phyloP scores from a whole-genome alignment of 1,140 invertebrate genomes.

The Penaeus vannamei region DNA sequence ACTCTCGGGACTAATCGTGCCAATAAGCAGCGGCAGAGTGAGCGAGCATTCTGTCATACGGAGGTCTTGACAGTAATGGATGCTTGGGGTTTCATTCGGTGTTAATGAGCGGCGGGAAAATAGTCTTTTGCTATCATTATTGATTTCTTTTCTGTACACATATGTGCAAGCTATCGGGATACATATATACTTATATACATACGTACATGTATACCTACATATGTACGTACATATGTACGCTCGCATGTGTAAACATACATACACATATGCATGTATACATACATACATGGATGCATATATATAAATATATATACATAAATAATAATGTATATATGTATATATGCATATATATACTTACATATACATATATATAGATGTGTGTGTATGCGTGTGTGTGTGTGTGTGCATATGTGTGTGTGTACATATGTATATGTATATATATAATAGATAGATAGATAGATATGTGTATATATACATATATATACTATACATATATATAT shows the following conservation, averaged over 20 bases:
- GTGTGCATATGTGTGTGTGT: no score
- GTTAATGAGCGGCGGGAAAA: no score
- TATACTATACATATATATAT: slow-evolving; percentile 16
- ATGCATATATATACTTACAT: neutral
- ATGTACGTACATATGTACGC: neutral
- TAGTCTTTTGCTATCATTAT: no score
- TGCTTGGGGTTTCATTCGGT: no score
- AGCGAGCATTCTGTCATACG: no score
- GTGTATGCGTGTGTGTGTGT: no score
- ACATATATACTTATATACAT: slow-evolving; percentile 8
- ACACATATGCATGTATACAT: slow-evolving; percentile 30
- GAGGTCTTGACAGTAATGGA: no score
- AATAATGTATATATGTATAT: slow-evolving; percentile 20
- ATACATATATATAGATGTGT: no score
- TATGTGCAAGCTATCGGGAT: neutral
- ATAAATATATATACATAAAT: neutral
- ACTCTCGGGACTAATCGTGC: no score
- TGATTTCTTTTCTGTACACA: no score
- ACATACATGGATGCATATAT: slow-evolving; percentile 4
- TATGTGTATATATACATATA: no score
- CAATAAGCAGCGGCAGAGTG: no score
- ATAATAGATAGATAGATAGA: neutral
- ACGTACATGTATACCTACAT: slow-evolving; percentile 1
- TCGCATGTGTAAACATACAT: slow-evolving; percentile 14
- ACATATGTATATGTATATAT: neutral